phyloP scores from a whole-genome alignment of 2,113 vertebrate genomes.

The Rhipidura dahli region DNA sequence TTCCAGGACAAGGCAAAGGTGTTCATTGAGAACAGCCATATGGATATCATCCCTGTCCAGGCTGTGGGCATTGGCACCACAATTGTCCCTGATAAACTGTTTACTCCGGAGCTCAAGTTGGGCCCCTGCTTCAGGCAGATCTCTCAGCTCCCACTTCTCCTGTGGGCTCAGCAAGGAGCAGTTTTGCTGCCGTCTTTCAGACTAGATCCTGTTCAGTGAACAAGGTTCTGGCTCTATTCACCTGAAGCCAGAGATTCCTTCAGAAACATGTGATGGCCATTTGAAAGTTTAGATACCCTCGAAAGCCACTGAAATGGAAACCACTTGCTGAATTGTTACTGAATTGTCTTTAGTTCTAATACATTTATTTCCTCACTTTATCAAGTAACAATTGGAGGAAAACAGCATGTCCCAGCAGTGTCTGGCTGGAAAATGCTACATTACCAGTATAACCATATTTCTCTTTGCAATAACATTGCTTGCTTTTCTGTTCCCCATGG shows the following conservation, averaged over 20 bases:
- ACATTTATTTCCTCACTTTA: neutral
- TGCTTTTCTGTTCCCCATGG: neutral
- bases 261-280: neutral
- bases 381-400: neutral
- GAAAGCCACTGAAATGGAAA: neutral
- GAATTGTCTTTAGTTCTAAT: neutral
- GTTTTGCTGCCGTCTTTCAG: neutral
- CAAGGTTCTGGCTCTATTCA: neutral
- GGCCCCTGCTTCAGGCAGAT: conserved; percentile 80
- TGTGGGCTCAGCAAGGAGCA: neutral
- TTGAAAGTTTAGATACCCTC: neutral
- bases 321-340: neutral
- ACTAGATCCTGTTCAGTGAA: neutral
- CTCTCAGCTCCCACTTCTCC: rapidly evolving
- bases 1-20: conserved; percentile 78
- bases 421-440: neutral
- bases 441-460: neutral
- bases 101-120: conserved; percentile 76
- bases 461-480: neutral
- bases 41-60: conserved; percentile 60
- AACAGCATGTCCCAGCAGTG: neutral
- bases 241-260: neutral
- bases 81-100: conserved; percentile 77
- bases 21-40: conserved; percentile 69
- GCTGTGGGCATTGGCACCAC: conserved; percentile 81